Evolutionary conservation across 2,888 invertebrate species (phyloP), one percentile per base, ranked within the genome.

Genomic region (Sepioteuthis lessoniana): DNA sequence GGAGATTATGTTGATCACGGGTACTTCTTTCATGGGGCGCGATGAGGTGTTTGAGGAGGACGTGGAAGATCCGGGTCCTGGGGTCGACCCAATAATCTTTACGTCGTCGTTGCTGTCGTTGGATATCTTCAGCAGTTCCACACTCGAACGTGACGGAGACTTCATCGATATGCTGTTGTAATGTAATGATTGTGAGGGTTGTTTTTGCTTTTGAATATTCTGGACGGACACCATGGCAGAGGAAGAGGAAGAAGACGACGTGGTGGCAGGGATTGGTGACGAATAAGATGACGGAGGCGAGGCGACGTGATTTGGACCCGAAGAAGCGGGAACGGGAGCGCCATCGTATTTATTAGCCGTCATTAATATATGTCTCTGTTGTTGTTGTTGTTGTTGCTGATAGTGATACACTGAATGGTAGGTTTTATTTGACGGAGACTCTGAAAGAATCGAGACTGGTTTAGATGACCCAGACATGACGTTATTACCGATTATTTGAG

Each of bases 1-100:
- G 19, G 92, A 92, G 35, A 92, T 92, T n/a, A 92, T 47, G 92
- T 92, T 92, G 46, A 92, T 92, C 42, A 92, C 47, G n/a, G 92
- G 92, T 42, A 92, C 92, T 47, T 92, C 92, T 92, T 92, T 92
- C 42, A 47, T n/a, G 19, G 42, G 47, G 35, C 92, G 42, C 46
- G 46, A 47, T n/a, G n/a, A n/a, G 19, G 28, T 42, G 42, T 47
- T 92, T 31, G 92, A 47, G n/a, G 76, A 76, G 76, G 76, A 76
- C 76, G n/a, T 35, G 19, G 76, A 76, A 76, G 76, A 76, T 76
- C 76, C 76, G 0, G 76, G 76, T 35, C n/a, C 76, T 16, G 76
- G 76, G 10, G 92, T 92, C 7, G 92, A n/a, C 19, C 92, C 47
- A 21, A 92, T 92, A 31, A 92, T 92, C 31, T 47, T 92, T 7